Evolutionary conservation across 2,113 vertebrate genomes (phyloP).

Genomic region (Thunnus maccoyii): DNA sequence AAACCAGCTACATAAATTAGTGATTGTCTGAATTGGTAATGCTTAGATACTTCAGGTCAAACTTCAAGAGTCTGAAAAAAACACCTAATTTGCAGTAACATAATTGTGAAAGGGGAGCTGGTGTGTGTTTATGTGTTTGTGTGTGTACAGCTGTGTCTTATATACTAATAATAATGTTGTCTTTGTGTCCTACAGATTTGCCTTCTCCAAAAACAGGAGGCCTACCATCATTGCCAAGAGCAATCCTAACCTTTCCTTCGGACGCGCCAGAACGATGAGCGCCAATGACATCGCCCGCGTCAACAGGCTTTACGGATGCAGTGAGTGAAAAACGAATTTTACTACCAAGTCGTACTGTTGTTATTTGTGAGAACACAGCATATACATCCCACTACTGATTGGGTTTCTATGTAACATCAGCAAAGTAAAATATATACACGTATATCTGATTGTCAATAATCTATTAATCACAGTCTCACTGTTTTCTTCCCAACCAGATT

Average conservation of each 20-base stretch:
- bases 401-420: too few relatives aligned
- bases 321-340: conserved; percentile 18
- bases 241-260: conserved; percentile 5
- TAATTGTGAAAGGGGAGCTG: too few relatives aligned
- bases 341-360: not conserved
- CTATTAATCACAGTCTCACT: not conserved
- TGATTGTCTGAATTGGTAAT: too few relatives aligned
- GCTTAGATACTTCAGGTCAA: too few relatives aligned
- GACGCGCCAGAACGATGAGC: conserved; percentile 49
- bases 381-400: not conserved
- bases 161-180: not conserved
- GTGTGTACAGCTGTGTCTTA: not conserved
- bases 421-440: too few relatives aligned
- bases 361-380: not conserved
- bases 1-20: too few relatives aligned
- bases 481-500: not conserved
- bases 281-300: conserved; percentile 56
- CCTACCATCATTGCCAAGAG: conserved; percentile 60
- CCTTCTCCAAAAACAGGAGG: conserved; percentile 53
- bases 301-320: conserved; percentile 71
- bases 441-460: not conserved
- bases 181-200: conserved; percentile 34
- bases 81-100: too few relatives aligned
- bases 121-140: too few relatives aligned
- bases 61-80: too few relatives aligned